A percentile compares a stretch with the other conserved stretches of the same genome.
Evolutionary conservation across 2,797 vertebrate genomes (phyloP).

Genomic region (Pipistrellus pygmaeus): DNA sequence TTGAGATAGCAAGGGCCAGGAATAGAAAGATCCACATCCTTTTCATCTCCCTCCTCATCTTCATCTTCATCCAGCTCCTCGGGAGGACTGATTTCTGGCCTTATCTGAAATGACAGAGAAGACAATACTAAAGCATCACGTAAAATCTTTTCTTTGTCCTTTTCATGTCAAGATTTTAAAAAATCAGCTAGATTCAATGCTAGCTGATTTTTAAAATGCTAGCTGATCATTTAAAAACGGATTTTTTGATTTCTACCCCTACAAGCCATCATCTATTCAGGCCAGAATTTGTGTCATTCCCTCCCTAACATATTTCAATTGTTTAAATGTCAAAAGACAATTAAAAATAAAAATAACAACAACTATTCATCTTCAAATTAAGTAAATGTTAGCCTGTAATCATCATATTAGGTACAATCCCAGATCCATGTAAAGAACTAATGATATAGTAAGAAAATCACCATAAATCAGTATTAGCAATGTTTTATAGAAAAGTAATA

Average conservation of each 20-base stretch:
- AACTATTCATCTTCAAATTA: neutral
- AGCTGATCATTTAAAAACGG: no score
- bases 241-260: no score
- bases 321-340: slow-evolving; percentile 34
- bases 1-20: slow-evolving; percentile 94
- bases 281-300: no score
- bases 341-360: slow-evolving; percentile 14
- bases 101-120: slow-evolving; percentile 87
- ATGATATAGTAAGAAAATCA: slow-evolving; percentile 53
- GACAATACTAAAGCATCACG: neutral
- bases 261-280: no score
- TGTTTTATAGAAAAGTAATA: slow-evolving; percentile 54
- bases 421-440: slow-evolving; percentile 42
- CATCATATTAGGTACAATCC: neutral
- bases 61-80: slow-evolving; percentile 85
- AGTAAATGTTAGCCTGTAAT: slow-evolving; percentile 36
- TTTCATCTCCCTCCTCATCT: slow-evolving; percentile 88
- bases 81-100: slow-evolving; percentile 84
- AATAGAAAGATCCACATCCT: slow-evolving; percentile 90
- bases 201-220: no score
- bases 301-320: no score
- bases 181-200: neutral
- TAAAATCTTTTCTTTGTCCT: slow-evolving; percentile 26
- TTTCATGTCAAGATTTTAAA: neutral
- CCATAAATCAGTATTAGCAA: neutral